These are phyloP conservation scores for Brachirus orientalis DNA, from an alignment of 2,113 vertebrate genomes.

Conservation along the genomic window DNA sequence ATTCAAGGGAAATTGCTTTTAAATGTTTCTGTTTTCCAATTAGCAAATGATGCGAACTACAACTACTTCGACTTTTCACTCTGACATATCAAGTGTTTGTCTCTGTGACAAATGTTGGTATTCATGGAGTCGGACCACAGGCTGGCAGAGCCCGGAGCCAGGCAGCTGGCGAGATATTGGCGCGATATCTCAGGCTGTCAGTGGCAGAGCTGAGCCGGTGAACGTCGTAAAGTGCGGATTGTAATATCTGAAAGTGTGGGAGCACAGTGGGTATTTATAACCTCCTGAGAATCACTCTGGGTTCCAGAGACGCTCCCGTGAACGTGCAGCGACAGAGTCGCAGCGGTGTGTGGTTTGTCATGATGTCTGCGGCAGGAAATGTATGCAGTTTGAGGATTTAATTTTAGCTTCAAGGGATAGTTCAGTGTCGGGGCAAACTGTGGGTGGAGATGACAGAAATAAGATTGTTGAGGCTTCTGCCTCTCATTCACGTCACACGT, in stretches of 20 bases:
- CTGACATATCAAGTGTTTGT: conserved; percentile 11
- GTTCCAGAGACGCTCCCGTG: neutral
- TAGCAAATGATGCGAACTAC: conserved; percentile 28
- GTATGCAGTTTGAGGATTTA: neutral
- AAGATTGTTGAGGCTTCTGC: no score
- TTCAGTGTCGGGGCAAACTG: no score
- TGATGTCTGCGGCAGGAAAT: neutral
- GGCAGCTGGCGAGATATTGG: conserved; percentile 54
- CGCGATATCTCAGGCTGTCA: conserved; percentile 38
- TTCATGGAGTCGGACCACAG: conserved; percentile 26
- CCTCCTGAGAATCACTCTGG: conserved; percentile 28
- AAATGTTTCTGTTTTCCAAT: conserved; percentile 20
- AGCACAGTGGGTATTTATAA: neutral
- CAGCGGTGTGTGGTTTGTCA: neutral
- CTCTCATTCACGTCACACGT: no score
- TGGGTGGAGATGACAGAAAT: no score
- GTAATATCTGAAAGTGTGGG: conserved; percentile 13
- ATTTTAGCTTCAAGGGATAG: neutral
- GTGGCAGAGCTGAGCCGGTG: neutral
- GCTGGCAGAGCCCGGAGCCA: conserved; percentile 19
- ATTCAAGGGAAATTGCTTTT: conserved; percentile 10
- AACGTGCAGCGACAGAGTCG: neutral
- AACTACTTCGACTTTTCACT: conserved; percentile 16
- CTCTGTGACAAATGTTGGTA: conserved; percentile 17
- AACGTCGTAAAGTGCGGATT: conserved; percentile 15